Conservation (phyloP, 2,888 invertebrate genomes). For the Choreutis nemorana region DNA sequence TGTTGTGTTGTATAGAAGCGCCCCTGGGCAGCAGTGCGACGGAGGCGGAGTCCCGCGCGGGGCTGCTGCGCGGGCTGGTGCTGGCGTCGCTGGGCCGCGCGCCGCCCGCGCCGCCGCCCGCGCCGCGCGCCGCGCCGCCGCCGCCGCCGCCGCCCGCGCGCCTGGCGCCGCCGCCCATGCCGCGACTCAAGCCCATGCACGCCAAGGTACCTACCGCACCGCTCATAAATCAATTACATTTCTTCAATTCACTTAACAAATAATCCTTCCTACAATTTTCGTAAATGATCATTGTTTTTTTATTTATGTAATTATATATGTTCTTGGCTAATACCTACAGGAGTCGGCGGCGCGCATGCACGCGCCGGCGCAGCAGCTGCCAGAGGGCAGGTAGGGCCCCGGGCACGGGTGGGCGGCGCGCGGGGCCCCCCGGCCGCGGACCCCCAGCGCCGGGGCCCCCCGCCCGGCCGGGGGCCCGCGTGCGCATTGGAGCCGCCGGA, state of each 20-base stretch:
- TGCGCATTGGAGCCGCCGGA: too few species aligned
- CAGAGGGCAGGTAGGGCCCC: conserved; percentile 54
- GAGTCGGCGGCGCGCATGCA: conserved; percentile 30
- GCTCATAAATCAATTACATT: too few species aligned
- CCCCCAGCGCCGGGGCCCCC: conserved; percentile 12
- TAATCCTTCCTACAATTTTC: too few species aligned
- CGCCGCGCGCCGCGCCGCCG: conserved; percentile 17
- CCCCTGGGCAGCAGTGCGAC: too few species aligned
- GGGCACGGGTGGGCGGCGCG: conserved; percentile 16
- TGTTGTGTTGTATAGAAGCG: too few species aligned
- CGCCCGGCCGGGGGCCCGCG: conserved; percentile 14
- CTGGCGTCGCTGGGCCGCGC: conserved; percentile 52
- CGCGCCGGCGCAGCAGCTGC: conserved; percentile 39
- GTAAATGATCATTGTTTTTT: too few species aligned
- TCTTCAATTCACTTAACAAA: too few species aligned
- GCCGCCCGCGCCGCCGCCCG: conserved; percentile 19
- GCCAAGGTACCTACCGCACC: conserved; percentile 30
- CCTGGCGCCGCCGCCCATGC: conserved; percentile 17
- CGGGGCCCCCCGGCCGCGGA: conserved; percentile 14
- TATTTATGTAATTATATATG: too few species aligned
- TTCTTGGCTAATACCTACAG: too few species aligned
- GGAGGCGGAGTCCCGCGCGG: conserved; percentile 45
- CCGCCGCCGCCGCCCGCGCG: conserved; percentile 19
- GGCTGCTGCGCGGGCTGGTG: conserved; percentile 49
- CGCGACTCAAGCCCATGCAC: conserved; percentile 49